phyloP scores from a whole-genome alignment of 2,113 vertebrate genomes.

The Anser cygnoides region DNA sequence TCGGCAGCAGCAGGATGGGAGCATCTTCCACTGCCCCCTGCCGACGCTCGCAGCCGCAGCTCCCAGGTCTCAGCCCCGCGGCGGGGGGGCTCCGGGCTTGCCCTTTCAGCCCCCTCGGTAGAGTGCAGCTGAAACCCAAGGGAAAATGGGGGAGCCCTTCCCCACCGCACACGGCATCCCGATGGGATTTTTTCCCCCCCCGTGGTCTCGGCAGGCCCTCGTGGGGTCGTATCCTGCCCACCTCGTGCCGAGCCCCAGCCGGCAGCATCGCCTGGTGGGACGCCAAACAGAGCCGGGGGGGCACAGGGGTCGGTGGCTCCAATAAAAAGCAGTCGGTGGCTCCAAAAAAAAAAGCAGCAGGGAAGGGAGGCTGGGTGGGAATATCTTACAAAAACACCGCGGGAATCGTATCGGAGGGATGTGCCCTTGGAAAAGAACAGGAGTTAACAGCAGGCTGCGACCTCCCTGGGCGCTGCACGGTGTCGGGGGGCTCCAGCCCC shows the following conservation, averaged over 20 bases:
- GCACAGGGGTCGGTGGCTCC: background rate
- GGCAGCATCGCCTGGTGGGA: no score
- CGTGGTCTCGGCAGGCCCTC: no score
- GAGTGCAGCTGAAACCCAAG: background rate
- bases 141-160: background rate
- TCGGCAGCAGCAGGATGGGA: background rate
- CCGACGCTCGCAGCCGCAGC: background rate
- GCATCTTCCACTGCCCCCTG: conserved; percentile 68
- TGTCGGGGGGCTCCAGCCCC: no score
- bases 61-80: no score
- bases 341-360: background rate
- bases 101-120: no score
- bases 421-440: fast-evolving
- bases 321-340: background rate
- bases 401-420: fast-evolving
- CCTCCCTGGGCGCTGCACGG: background rate
- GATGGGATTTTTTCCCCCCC: no score
- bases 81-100: no score
- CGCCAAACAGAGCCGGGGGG: background rate
- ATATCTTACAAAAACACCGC: background rate
- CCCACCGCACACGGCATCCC: fast-evolving
- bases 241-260: no score
- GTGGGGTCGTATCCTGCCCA: no score
- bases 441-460: fast-evolving
- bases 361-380: background rate